Evolutionary conservation across 1,140 invertebrate species (phyloP).

Genomic region (Polypedilum pembai): DNA sequence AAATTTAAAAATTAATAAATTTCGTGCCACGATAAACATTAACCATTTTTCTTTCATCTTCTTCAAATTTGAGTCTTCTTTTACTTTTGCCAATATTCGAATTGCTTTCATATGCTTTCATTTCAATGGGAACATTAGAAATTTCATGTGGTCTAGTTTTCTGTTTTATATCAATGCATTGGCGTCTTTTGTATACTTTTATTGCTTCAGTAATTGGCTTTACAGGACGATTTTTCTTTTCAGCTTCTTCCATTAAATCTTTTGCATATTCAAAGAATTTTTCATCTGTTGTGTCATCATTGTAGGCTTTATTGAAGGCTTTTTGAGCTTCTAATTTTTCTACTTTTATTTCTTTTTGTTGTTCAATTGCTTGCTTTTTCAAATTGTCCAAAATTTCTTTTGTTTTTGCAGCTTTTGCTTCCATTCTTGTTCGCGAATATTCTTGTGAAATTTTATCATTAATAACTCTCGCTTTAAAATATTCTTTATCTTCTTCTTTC

Average conservation of each 20-base stretch:
- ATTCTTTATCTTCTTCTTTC: neutral
- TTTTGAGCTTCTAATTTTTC: neutral
- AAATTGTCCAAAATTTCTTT: conserved; percentile 4
- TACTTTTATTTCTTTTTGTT: neutral
- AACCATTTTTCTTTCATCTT: neutral
- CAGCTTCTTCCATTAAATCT: conserved; percentile 37
- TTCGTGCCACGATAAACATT: conserved; percentile 9
- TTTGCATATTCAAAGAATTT: conserved; percentile 40
- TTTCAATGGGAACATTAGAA: conserved; percentile 20
- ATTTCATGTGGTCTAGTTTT: conserved; percentile 31
- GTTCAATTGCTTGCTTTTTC: neutral
- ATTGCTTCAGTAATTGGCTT: conserved; percentile 38
- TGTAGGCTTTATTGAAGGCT: neutral
- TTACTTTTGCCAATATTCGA: neutral
- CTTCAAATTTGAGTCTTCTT: neutral
- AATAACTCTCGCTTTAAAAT: neutral
- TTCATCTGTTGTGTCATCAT: conserved; percentile 32
- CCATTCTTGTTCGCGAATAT: neutral
- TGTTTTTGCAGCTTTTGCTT: neutral
- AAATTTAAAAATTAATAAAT: neutral
- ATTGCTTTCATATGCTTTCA: neutral
- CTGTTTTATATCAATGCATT: conserved; percentile 31
- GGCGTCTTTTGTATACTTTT: conserved; percentile 32
- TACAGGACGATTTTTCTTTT: conserved; percentile 35
- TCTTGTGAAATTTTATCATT: conserved; percentile 11